Percentiles rank a stretch among this genome's conserved stretches.
These are phyloP conservation scores for Erynnis tages DNA, from an alignment of 2,888 invertebrate genomes.

Conservation along the genomic window DNA sequence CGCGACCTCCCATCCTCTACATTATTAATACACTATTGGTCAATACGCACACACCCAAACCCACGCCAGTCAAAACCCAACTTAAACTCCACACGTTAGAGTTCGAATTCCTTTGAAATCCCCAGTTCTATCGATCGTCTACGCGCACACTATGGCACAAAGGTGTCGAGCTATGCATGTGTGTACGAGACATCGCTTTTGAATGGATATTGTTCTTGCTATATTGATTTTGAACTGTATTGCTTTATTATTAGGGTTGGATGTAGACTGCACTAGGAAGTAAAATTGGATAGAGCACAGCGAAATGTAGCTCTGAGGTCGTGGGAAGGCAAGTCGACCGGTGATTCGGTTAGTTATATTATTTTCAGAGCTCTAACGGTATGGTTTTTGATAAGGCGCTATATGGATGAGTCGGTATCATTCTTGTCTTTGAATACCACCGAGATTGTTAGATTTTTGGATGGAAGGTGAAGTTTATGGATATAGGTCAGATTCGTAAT, in stretches of 20 bases:
- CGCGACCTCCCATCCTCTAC: slow-evolving; percentile 67
- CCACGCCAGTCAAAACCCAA: slow-evolving; percentile 37
- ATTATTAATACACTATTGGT: slow-evolving; percentile 71
- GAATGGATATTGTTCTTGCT: slow-evolving; percentile 59
- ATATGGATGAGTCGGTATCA: slow-evolving; percentile 17
- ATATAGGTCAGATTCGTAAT: slow-evolving; percentile 8
- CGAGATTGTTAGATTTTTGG: slow-evolving; percentile 4
- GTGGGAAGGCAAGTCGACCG: slow-evolving; percentile 68
- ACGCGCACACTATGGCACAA: slow-evolving; percentile 49
- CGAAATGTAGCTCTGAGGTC: slow-evolving; percentile 73
- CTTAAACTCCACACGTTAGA: slow-evolving; percentile 40
- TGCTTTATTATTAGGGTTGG: slow-evolving; percentile 38
- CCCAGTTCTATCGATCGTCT: slow-evolving; percentile 43
- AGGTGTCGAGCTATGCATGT: slow-evolving; percentile 61
- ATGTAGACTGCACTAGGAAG: slow-evolving; percentile 65
- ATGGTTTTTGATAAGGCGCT: slow-evolving; percentile 63
- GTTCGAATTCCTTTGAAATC: slow-evolving; percentile 27
- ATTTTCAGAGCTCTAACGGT: slow-evolving; percentile 65
- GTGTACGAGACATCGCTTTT: slow-evolving; percentile 63
- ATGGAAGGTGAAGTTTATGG: slow-evolving; percentile 17
- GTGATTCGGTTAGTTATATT: slow-evolving; percentile 70
- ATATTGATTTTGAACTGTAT: slow-evolving; percentile 43
- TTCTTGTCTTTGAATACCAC: slow-evolving; percentile 18
- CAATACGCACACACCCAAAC: slow-evolving; percentile 57
- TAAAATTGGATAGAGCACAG: slow-evolving; percentile 74